phyloP scores from a whole-genome alignment of 2,113 vertebrate species.

The Sturnira hondurensis region DNA sequence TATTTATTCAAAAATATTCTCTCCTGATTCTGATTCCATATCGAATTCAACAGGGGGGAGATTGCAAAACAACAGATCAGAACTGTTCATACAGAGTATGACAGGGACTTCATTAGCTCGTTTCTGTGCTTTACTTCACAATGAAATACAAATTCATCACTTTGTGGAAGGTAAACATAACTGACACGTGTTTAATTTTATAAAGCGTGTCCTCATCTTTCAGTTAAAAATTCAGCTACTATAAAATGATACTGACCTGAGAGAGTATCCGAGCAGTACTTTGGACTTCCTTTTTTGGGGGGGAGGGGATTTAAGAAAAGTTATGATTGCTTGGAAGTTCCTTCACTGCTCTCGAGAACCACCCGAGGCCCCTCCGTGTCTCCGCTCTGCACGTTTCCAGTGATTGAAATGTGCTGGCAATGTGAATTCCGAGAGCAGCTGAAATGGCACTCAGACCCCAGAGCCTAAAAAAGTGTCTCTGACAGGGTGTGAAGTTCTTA shows the following conservation, averaged over 20 bases:
- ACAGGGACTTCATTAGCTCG: not conserved
- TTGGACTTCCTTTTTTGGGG: not conserved
- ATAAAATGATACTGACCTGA: constrained; percentile 33
- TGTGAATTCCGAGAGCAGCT: not conserved
- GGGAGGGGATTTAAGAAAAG: not conserved
- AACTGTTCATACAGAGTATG: not conserved
- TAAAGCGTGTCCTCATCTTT: constrained; percentile 13
- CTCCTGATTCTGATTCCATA: constrained; percentile 1
- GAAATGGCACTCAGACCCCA: not conserved
- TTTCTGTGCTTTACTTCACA: not conserved
- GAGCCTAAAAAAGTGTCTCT: not conserved
- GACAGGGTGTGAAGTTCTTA: not conserved
- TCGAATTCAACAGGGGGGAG: constrained; percentile 20
- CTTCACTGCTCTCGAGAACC: not conserved
- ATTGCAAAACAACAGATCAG: not conserved
- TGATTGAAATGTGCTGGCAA: not conserved
- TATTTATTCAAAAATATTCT: constrained; percentile 68
- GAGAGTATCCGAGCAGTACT: not conserved
- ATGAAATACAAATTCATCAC: not conserved
- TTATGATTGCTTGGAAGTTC: not conserved
- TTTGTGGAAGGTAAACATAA: not conserved
- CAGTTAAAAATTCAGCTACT: not conserved
- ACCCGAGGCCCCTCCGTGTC: not conserved
- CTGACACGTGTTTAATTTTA: not conserved
- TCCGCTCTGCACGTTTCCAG: not conserved